These are phyloP conservation scores for Ceratothoa steindachneri DNA, from an alignment of 2,888 invertebrate genomes.

Conservation along the genomic window DNA sequence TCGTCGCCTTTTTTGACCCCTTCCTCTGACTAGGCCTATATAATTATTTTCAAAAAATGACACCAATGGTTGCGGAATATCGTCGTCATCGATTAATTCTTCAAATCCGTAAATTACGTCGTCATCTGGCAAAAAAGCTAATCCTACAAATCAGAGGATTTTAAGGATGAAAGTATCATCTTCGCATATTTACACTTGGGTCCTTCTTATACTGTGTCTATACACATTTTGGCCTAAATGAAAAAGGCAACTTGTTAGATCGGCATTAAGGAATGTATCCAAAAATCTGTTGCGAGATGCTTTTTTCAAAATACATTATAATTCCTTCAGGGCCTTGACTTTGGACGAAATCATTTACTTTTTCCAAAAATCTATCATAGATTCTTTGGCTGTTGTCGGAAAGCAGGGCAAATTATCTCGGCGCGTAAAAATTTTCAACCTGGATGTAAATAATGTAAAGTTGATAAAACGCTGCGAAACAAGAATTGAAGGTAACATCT, in stretches of 20 bases:
- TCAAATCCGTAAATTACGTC: neutral
- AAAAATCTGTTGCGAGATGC: neutral
- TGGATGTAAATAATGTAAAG: no score
- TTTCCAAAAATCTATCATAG: no score
- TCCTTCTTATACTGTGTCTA: neutral
- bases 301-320: neutral
- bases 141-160: neutral
- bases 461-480: no score
- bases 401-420: no score
- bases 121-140: neutral
- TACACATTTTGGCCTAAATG: neutral
- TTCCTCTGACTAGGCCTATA: neutral
- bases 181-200: neutral
- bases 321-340: neutral
- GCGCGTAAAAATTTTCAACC: no score
- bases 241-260: neutral
- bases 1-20: neutral
- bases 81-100: neutral
- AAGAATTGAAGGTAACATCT: no score
- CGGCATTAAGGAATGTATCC: neutral
- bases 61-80: neutral
- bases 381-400: no score
- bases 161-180: neutral
- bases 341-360: no score
- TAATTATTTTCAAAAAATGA: neutral